A percentile compares a stretch with the other conserved stretches of the same genome.
Conservation (phyloP, 2,113 vertebrate genomes). For the Festucalex cinctus region DNA sequence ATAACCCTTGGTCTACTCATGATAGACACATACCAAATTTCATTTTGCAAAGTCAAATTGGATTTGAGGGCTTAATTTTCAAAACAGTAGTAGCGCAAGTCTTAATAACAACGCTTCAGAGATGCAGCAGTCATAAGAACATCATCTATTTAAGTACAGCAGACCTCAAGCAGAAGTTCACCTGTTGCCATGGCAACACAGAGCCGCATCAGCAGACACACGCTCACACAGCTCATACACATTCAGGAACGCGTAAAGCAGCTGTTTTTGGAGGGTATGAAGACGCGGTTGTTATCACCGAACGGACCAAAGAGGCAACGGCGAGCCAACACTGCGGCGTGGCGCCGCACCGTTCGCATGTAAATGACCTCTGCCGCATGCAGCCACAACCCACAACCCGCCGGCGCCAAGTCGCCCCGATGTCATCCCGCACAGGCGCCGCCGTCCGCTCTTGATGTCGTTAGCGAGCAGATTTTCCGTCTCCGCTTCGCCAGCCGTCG, state of each 20-base stretch:
- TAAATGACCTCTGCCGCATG: slow-evolving; percentile 23
- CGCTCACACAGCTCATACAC: slow-evolving; percentile 24
- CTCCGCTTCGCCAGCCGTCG: slow-evolving; percentile 40
- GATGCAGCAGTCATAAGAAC: slow-evolving; percentile 29
- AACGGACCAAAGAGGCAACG: slow-evolving; percentile 34
- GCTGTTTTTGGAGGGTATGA: slow-evolving; percentile 33
- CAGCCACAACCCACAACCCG: not conserved
- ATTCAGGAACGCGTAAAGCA: slow-evolving; percentile 17
- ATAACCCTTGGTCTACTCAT: too few relatives aligned
- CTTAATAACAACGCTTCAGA: not conserved
- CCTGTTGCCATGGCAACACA: slow-evolving; percentile 64
- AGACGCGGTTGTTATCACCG: slow-evolving; percentile 42
- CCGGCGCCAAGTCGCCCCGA: not conserved
- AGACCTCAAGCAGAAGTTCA: slow-evolving; percentile 60
- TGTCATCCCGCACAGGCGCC: not conserved
- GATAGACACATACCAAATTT: not conserved
- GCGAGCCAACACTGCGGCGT: slow-evolving; percentile 33
- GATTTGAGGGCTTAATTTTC: not conserved
- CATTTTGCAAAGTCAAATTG: not conserved
- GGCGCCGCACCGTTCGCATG: slow-evolving; percentile 38
- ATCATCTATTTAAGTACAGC: slow-evolving; percentile 62
- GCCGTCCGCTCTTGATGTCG: slow-evolving; percentile 26
- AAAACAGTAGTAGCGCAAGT: too few relatives aligned
- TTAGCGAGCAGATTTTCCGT: slow-evolving; percentile 11
- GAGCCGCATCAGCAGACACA: slow-evolving; percentile 49